A percentile compares a stretch with the other conserved stretches of the same genome.
These are phyloP conservation scores for Strix aluco DNA, from an alignment of 2,113 vertebrate species.

Conservation along the genomic window DNA sequence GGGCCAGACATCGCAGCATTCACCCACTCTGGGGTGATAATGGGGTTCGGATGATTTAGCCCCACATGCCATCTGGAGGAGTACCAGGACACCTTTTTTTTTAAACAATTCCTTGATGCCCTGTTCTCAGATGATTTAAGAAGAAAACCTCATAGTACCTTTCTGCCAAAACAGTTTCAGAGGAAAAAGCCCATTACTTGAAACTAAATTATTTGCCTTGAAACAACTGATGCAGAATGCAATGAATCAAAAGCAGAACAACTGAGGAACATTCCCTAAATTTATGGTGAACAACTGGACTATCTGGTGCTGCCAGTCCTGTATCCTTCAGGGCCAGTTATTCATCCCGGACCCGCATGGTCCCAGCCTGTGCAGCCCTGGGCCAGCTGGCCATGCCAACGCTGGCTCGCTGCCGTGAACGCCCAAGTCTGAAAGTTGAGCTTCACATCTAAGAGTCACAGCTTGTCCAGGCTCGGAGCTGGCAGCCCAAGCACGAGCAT, in stretches of 20 bases:
- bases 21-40: neutral
- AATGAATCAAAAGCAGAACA: neutral
- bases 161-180: neutral
- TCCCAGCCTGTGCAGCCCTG: too few relatives aligned
- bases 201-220: neutral
- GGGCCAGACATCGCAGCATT: neutral
- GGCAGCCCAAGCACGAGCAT: neutral
- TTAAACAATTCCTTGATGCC: neutral
- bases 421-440: neutral
- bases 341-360: rapidly evolving
- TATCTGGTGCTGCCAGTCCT: neutral
- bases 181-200: neutral
- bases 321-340: neutral
- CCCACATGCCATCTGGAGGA: neutral
- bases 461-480: rapidly evolving
- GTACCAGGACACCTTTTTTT: neutral
- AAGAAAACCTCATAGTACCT: neutral
- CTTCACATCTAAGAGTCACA: neutral
- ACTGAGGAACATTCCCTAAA: neutral
- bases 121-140: neutral
- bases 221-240: neutral
- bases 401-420: neutral
- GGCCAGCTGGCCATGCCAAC: neutral
- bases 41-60: neutral
- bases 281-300: neutral